These are phyloP conservation scores for Hydropotes inermis DNA, from an alignment of 2,113 vertebrate genomes.

Conservation along the genomic window DNA sequence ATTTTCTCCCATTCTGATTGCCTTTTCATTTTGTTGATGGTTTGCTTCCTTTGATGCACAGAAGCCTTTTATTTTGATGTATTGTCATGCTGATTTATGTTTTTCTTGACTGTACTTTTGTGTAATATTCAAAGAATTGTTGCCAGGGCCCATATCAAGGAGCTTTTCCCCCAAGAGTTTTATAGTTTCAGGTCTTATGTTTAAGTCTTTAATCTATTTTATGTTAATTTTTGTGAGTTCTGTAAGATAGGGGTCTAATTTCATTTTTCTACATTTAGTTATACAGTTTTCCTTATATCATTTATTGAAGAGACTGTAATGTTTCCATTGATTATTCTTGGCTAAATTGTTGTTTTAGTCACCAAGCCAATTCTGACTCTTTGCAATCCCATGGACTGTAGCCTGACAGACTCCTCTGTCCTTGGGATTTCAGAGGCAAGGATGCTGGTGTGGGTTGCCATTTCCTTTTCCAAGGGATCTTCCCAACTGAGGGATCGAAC, in stretches of 20 bases:
- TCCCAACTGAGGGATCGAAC: neutral
- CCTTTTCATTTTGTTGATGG: neutral
- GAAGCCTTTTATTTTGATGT: neutral
- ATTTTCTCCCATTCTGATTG: neutral
- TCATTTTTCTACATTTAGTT: neutral
- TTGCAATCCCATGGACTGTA: neutral
- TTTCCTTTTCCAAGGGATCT: neutral
- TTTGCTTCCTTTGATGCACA: neutral
- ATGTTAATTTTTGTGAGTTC: neutral
- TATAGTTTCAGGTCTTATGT: neutral
- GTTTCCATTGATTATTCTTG: neutral
- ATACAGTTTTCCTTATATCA: neutral
- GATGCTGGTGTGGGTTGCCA: neutral
- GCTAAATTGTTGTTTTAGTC: neutral
- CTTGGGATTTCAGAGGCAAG: neutral
- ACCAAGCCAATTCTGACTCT: neutral
- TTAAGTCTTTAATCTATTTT: neutral
- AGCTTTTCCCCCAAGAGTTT: neutral
- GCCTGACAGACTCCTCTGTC: neutral
- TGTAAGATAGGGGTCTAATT: neutral
- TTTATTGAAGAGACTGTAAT: neutral
- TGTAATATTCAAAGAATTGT: neutral
- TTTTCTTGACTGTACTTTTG: neutral
- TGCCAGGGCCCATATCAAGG: neutral
- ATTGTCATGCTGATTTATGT: neutral